Conservation (phyloP, 2,797 vertebrate genomes). For the Micropoecilia bifurca region DNA sequence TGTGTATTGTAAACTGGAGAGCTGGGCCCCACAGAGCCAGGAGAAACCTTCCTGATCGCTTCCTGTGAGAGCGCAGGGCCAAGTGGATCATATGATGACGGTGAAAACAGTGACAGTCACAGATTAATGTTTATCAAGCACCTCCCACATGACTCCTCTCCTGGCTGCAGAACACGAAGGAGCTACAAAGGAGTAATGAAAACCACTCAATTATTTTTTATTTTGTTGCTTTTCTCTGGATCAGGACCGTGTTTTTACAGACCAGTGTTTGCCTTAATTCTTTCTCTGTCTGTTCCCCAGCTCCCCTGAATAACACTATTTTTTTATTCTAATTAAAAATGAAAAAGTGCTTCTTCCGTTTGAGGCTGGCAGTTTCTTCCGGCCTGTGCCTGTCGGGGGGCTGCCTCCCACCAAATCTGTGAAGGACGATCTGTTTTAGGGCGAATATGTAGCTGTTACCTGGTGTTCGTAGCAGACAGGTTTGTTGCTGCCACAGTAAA, state of each 20-base stretch:
- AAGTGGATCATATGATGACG: slow-evolving; percentile 67
- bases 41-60: slow-evolving; percentile 92
- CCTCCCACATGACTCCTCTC: slow-evolving; percentile 69
- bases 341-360: slow-evolving; percentile 68
- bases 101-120: slow-evolving; percentile 71
- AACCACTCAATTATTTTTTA: slow-evolving; percentile 77
- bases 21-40: slow-evolving; percentile 81
- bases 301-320: slow-evolving; percentile 75
- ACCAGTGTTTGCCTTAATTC: slow-evolving; percentile 84
- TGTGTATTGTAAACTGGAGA: slow-evolving; percentile 97
- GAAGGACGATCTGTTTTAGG: slow-evolving; percentile 83
- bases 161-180: slow-evolving; percentile 65
- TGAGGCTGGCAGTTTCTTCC: slow-evolving; percentile 59
- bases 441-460: slow-evolving; percentile 85
- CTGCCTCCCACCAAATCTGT: slow-evolving; percentile 81
- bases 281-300: slow-evolving; percentile 75
- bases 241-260: slow-evolving; percentile 80
- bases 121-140: slow-evolving; percentile 82
- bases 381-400: slow-evolving; percentile 39
- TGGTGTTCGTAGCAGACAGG: slow-evolving; percentile 80
- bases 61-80: slow-evolving; percentile 41
- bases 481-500: slow-evolving; percentile 74
- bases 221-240: slow-evolving; percentile 61
- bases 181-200: slow-evolving; percentile 77
- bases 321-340: slow-evolving; percentile 53